Evolutionary conservation across 2,888 invertebrate species (phyloP).

Genomic region (Rotaria magnacalcarata): DNA sequence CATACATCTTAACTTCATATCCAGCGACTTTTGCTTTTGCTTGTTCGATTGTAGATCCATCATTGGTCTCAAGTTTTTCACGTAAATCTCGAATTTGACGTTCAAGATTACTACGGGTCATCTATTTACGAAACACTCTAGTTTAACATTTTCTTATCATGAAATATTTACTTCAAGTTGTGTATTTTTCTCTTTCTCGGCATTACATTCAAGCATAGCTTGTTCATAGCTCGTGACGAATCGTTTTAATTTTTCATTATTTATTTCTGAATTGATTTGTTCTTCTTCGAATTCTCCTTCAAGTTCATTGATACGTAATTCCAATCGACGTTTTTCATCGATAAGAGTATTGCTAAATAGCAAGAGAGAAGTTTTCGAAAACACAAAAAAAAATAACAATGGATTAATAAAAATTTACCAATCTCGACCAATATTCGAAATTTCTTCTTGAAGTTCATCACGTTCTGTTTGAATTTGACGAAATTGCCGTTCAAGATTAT

Average conservation of each 20-base stretch:
- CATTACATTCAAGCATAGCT: slow-evolving; percentile 67
- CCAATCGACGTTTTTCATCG: slow-evolving; percentile 83
- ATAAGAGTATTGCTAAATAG: slow-evolving; percentile 61
- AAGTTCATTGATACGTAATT: slow-evolving; percentile 82
- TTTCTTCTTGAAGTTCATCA: slow-evolving; percentile 43
- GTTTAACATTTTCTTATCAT: not conserved
- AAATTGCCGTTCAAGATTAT: slow-evolving; percentile 1
- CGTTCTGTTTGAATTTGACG: slow-evolving; percentile 35
- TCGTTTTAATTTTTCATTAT: slow-evolving; percentile 77
- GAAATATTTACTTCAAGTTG: slow-evolving; percentile 69
- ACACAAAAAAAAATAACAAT: not conserved
- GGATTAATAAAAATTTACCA: not conserved
- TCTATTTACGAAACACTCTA: slow-evolving; percentile 47
- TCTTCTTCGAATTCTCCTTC: slow-evolving; percentile 97
- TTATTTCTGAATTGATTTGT: slow-evolving; percentile 82
- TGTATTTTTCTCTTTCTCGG: slow-evolving; percentile 81
- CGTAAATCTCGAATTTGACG: slow-evolving; percentile 73
- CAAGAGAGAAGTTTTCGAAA: not conserved
- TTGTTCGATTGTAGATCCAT: slow-evolving; percentile 84
- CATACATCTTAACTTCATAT: slow-evolving; percentile 74
- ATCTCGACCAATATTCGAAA: not conserved
- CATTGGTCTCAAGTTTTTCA: slow-evolving; percentile 82
- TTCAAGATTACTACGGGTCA: slow-evolving; percentile 75
- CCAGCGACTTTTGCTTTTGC: slow-evolving; percentile 87
- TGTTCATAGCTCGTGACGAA: slow-evolving; percentile 76